A percentile compares a stretch with the other conserved stretches of the same genome.
These are phyloP conservation scores for Heteronetta atricapilla DNA, from an alignment of 2,113 vertebrate species.

Conservation along the genomic window DNA sequence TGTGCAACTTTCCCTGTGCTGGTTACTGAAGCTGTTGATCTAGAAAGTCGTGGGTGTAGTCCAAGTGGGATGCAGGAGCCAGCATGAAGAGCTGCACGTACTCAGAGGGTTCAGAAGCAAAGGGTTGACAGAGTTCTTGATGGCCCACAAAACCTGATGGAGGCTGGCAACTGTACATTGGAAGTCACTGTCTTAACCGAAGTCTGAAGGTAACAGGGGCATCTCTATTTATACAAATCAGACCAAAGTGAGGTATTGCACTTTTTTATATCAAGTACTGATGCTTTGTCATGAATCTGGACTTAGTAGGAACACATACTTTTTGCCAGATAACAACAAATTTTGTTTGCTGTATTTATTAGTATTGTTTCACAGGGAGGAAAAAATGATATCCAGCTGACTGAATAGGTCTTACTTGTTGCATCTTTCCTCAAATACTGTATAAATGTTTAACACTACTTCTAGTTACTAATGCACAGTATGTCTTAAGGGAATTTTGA, in stretches of 20 bases:
- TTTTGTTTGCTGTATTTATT: neutral
- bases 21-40: neutral
- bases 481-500: neutral
- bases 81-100: fast-evolving
- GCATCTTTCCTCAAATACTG: neutral
- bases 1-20: neutral
- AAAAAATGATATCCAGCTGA: neutral
- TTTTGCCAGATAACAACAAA: neutral
- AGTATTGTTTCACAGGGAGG: neutral
- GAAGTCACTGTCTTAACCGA: neutral
- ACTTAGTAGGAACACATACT: neutral
- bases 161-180: neutral
- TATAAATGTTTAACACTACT: neutral
- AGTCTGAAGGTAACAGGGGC: neutral
- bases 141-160: neutral
- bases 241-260: neutral
- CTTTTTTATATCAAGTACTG: neutral
- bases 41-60: neutral
- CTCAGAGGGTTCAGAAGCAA: neutral
- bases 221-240: neutral
- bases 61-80: neutral
- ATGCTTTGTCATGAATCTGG: neutral
- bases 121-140: neutral
- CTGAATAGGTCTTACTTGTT: neutral
- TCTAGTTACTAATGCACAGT: neutral